Base-by-base conservation (phyloP, 2,797 vertebrate genomes). In the Sylvia borin region DNA sequence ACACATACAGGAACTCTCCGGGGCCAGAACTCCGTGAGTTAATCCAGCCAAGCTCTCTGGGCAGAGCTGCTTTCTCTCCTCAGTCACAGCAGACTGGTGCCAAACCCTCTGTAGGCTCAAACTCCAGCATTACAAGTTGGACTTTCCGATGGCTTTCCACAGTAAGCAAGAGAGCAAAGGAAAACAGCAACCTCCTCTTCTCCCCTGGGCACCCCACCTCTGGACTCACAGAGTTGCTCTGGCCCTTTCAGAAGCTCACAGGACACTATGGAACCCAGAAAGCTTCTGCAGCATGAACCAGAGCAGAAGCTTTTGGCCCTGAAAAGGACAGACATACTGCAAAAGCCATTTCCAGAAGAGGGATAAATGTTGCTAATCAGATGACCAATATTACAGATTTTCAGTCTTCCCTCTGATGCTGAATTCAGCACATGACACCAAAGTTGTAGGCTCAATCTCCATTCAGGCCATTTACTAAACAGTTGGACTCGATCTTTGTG, bases 281-380 rank as follows among this genome's bases (percentile, higher is more conserved):
- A 80, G 21, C 10, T 65, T 19, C 50, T 2, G 1, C 17, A 81
- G 32, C 54, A 57, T 0, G 0, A 84, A 57, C 5, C 34, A 62
- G 7, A 87, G 48, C 29, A 42, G 51, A 22, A 47, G 14, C 9
- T 32, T 51, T 38, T 42, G 29, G 65, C 65, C 54, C 54, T 50
- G 26, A 50, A 73, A 57, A 73, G 40, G 43, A 60, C 4, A 10
- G 67, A 34, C 17, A 43, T 3, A 25, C 3, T 16, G n/a, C 34
- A 74, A 73, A 4, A 11, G 42, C 22, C 34, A 16, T 40, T 88
- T 48, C 67, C 67, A 76, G 50, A 36, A 71, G n/a, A 58, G 27
- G 25, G 10, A 27, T 31, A 64, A 65, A 20, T 5, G 3, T 8
- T 16, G 47, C 60, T 47, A 70, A 40, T 32, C 24, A 36, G 61